phyloP scores from a whole-genome alignment of 2,888 invertebrate species.

The Seira sanloemensis region DNA sequence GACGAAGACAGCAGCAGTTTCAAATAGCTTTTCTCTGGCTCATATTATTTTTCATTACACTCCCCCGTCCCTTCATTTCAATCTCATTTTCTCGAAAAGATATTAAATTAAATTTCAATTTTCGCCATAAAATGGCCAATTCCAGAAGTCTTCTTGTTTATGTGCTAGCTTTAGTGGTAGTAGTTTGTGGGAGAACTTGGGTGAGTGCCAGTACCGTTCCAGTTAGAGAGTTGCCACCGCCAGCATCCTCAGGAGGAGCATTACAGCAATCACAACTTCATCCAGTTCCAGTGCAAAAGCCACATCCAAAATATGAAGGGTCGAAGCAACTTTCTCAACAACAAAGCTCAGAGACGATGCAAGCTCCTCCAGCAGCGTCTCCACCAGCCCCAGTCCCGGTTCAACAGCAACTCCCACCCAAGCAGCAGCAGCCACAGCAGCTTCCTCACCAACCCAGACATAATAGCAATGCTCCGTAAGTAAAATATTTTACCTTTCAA shows the following conservation, averaged over 20 bases:
- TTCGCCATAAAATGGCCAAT: conserved; percentile 64
- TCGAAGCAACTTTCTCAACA: background rate
- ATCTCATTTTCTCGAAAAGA: conserved; percentile 52
- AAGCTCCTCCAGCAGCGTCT: background rate
- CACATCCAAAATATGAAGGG: conserved; percentile 14
- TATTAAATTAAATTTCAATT: conserved; percentile 65
- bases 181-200: conserved; percentile 53
- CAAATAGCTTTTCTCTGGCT: conserved; percentile 34
- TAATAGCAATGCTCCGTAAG: background rate
- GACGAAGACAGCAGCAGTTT: conserved; percentile 38
- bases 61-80: conserved; percentile 18
- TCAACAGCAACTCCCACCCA: conserved; percentile 11
- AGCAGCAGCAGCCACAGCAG: conserved; percentile 25
- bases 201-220: conserved; percentile 51
- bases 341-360: background rate
- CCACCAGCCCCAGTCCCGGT: conserved; percentile 1
- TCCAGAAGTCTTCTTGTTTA: conserved; percentile 58
- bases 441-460: conserved; percentile 12
- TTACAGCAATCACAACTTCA: conserved; percentile 27
- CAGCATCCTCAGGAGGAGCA: conserved; percentile 5
- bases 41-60: conserved; percentile 52
- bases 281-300: background rate
- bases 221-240: conserved; percentile 2
- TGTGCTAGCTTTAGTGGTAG: conserved; percentile 38
- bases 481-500: too few relatives aligned